A percentile compares a stretch with the other conserved stretches of the same genome.
Evolutionary conservation across 2,797 vertebrate genomes (phyloP).

Genomic region (Mormyrus proboscirostris): DNA sequence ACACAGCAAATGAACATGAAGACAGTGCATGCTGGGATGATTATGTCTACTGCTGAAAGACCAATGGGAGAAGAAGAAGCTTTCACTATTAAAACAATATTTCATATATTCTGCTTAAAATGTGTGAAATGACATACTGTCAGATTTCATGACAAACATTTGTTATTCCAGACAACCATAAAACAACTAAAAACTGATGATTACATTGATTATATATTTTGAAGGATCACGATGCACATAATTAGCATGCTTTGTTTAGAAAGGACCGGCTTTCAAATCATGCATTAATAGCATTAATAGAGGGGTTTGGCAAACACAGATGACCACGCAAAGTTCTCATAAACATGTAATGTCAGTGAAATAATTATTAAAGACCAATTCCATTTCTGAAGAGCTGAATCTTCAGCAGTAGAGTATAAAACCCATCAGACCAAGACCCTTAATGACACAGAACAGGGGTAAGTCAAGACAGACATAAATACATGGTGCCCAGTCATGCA

Average conservation of each 20-base stretch:
- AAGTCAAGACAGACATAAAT: background rate
- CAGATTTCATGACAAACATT: constrained; percentile 2
- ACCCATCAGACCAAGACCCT: background rate
- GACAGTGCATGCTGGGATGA: background rate
- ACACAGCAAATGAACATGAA: background rate
- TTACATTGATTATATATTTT: background rate
- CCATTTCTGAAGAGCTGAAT: background rate
- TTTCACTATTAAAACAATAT: background rate
- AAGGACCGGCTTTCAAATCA: background rate
- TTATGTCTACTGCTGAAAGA: background rate
- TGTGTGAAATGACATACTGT: background rate
- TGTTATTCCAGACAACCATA: background rate
- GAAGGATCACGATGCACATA: background rate
- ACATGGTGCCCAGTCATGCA: background rate
- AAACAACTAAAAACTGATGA: background rate
- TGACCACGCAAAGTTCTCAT: background rate
- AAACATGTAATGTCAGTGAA: background rate
- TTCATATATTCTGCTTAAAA: background rate
- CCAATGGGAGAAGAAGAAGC: background rate
- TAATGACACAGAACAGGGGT: background rate
- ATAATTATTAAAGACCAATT: constrained; percentile 3
- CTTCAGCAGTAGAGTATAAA: constrained; percentile 14
- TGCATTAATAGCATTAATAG: background rate
- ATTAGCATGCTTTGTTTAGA: background rate
- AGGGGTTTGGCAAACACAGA: background rate